phyloP scores from a whole-genome alignment of 2,888 invertebrate species.

The Blastobasis adustella region DNA sequence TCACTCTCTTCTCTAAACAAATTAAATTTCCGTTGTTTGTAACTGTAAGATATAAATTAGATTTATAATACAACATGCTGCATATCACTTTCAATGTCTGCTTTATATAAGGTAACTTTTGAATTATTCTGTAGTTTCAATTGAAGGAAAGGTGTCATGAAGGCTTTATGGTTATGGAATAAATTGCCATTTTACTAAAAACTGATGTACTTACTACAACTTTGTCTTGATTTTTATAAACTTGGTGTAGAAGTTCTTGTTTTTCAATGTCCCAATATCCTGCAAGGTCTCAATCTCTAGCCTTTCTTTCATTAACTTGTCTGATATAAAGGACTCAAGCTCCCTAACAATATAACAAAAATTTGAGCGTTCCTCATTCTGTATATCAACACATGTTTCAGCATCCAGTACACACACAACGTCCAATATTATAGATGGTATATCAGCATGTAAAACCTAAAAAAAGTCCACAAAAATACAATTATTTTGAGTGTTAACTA shows the following conservation, averaged over 20 bases:
- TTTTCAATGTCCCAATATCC: conserved; percentile 92
- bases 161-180: too few species aligned
- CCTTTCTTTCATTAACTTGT: conserved; percentile 91
- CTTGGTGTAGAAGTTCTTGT: conserved; percentile 92
- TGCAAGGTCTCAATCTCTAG: conserved; percentile 95
- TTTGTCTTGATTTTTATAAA: conserved; percentile 99
- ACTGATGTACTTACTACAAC: conserved; percentile 87
- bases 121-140: too few species aligned
- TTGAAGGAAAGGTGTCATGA: too few species aligned
- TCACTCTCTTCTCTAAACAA: conserved; percentile 98
- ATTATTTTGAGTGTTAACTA: too few species aligned
- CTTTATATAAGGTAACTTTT: too few species aligned
- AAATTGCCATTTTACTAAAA: too few species aligned
- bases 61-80: too few species aligned
- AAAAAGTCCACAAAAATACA: conserved; percentile 20
- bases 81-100: too few species aligned
- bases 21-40: conserved; percentile 99
- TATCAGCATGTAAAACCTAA: conserved; percentile 84
- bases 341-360: conserved; percentile 87
- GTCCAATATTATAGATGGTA: conserved; percentile 89
- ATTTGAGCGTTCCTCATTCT: conserved; percentile 82
- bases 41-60: conserved; percentile 77
- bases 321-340: conserved; percentile 87
- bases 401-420: conserved; percentile 89
- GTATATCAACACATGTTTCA: conserved; percentile 82